Base-by-base conservation (phyloP, 2,113 vertebrate genomes). In the Rhinoptilus africanus region DNA sequence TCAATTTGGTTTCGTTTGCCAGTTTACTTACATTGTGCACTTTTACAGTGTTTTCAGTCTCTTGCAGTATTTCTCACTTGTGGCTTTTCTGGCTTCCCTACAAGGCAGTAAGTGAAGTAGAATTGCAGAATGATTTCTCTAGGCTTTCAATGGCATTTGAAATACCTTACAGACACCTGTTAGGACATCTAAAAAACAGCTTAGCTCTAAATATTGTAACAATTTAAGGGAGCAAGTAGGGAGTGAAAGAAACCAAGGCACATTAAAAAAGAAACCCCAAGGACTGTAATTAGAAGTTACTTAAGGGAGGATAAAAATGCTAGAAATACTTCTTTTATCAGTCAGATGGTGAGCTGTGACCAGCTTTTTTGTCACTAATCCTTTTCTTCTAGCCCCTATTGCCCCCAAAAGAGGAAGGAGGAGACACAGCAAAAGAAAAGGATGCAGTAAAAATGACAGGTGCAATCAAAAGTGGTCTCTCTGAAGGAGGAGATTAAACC, bases 11-110 rank as follows among this genome's bases (percentile, higher is more conserved):
- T 73, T 84, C 68, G n/a, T 78, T 84, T 74, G 28, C 53, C 76
- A 15, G 7, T 47, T 89, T 41, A 54, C 72, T 76, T 93, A 18
- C 35, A 41, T 30, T 82, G 66, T 37, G 28, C 2, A 6, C 53
- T 92, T 92, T 10, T 50, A 10, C 12, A 24, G 35, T 69, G 41
- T 59, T 88, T 85, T 76, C 53, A 59, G 23, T 34, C 28, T 67
- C 71, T 85, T 88, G 45, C 32, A 73, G n/a, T 45, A 57, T 69
- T 96, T 94, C 90, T 92, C 88, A 34, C 66, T 96, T 85, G 75
- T 54, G 96, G 59, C n/a, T 92, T 92, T 90, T 80, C 79, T 93
- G 93, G 85, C 96, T 95, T 86, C 76, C 68, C 84, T 83, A 85
- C 68, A 71, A 86, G 73, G 17, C 24, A 37, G 68, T 91, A 81